Evolutionary conservation across 2,113 vertebrate genomes (phyloP).

Genomic region (Halichoerus grypus): DNA sequence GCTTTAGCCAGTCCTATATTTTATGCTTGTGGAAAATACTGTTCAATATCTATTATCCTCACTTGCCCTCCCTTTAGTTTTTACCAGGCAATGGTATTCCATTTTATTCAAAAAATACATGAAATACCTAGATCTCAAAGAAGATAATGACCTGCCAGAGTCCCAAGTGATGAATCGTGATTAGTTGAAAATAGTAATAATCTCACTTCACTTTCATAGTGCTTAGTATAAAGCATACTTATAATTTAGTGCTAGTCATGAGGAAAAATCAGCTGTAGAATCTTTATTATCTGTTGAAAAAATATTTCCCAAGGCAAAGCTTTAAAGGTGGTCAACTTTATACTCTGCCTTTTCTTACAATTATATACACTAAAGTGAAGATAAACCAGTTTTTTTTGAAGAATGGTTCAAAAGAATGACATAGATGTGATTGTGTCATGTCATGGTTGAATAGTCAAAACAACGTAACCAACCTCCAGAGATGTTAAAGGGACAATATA

Average conservation of each 20-base stretch:
- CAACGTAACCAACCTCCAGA: neutral
- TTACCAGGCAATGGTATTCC: neutral
- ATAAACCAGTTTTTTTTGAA: neutral
- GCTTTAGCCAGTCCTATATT: neutral
- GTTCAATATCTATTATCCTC: neutral
- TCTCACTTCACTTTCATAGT: neutral
- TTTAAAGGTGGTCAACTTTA: neutral
- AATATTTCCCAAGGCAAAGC: neutral
- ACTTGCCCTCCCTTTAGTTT: neutral
- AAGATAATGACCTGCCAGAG: neutral
- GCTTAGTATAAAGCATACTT: neutral
- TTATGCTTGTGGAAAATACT: neutral
- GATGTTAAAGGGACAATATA: neutral
- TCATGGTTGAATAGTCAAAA: neutral
- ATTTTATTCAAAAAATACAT: neutral
- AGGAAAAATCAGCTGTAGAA: neutral
- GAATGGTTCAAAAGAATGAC: neutral
- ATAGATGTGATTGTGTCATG: neutral
- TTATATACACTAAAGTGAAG: neutral
- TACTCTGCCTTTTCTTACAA: neutral
- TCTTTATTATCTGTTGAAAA: neutral
- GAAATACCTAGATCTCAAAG: neutral
- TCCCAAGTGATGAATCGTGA: neutral
- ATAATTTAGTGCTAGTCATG: neutral
- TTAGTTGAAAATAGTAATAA: neutral